These are phyloP conservation scores for Pseudomyrmex cubaensis DNA, from an alignment of 1,140 invertebrate genomes.

Conservation along the genomic window DNA sequence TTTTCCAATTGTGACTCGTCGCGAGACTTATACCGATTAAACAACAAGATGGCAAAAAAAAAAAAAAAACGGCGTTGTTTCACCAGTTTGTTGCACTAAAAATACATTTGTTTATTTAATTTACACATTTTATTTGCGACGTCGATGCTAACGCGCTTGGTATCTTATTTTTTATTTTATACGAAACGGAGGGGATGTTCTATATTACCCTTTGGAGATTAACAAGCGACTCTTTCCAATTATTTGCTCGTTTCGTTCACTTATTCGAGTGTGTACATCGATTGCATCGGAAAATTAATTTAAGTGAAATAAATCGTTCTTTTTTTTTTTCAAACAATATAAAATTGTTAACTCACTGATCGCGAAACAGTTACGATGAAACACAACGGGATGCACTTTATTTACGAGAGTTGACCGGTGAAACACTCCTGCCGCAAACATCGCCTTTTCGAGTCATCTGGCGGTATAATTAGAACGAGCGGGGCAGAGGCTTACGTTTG, in stretches of 20 bases:
- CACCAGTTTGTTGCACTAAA: too few relatives aligned
- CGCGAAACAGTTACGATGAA: background rate
- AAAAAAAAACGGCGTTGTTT: background rate
- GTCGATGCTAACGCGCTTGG: too few relatives aligned
- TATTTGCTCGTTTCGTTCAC: too few relatives aligned
- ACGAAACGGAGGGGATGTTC: too few relatives aligned
- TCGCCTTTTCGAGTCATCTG: constrained; percentile 13
- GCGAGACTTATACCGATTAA: background rate
- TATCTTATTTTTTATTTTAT: too few relatives aligned
- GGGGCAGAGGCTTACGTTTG: constrained; percentile 41
- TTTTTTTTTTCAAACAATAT: too few relatives aligned
- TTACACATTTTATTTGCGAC: too few relatives aligned
- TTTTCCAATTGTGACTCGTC: constrained; percentile 10
- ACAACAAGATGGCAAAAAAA: too few relatives aligned
- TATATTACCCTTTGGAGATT: too few relatives aligned
- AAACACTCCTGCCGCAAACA: constrained; percentile 18
- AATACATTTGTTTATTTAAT: too few relatives aligned
- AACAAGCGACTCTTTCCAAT: too few relatives aligned
- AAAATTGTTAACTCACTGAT: background rate
- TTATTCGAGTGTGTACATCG: background rate
- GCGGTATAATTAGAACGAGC: constrained; percentile 53
- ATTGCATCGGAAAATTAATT: background rate
- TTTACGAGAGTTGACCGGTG: constrained; percentile 9
- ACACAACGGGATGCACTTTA: background rate
- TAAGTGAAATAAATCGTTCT: too few relatives aligned